Percentiles rank a stretch among this genome's conserved stretches.
Conservation (phyloP, 2,888 invertebrate genomes). For the Chalcis sispes region DNA sequence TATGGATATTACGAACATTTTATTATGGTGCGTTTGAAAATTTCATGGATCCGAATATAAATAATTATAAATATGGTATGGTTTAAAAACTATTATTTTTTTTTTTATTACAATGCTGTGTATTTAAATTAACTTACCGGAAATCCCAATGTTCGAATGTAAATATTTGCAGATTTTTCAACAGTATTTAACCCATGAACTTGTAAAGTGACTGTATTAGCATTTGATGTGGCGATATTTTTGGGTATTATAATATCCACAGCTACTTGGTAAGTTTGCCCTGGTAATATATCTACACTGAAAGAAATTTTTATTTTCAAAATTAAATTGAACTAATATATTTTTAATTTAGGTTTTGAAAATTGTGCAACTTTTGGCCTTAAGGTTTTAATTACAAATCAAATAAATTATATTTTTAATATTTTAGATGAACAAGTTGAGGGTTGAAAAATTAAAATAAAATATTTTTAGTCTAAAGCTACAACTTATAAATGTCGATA, state of each 20-base stretch:
- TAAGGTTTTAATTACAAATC: slow-evolving; percentile 1
- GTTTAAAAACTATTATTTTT: slow-evolving; percentile 12
- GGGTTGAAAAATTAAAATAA: too few relatives aligned
- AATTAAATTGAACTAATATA: too few relatives aligned
- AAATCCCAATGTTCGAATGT: slow-evolving; percentile 60
- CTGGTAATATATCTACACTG: slow-evolving; percentile 61
- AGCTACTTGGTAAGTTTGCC: slow-evolving; percentile 62
- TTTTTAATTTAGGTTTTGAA: neutral
- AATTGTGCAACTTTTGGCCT: neutral
- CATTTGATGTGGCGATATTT: slow-evolving; percentile 24
- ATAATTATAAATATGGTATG: neutral
- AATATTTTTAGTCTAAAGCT: too few relatives aligned
- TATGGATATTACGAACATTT: neutral
- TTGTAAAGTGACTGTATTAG: slow-evolving; percentile 65
- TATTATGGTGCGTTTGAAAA: neutral
- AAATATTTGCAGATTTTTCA: slow-evolving; percentile 68
- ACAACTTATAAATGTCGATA: too few relatives aligned
- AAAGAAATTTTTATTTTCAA: slow-evolving; percentile 3
- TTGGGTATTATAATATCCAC: slow-evolving; percentile 64
- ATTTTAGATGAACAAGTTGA: too few relatives aligned
- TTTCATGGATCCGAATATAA: too few relatives aligned
- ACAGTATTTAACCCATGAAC: slow-evolving; percentile 63
- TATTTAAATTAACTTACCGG: slow-evolving; percentile 57
- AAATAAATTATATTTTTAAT: neutral
- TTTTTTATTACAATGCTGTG: neutral